Conservation (phyloP, 2,888 invertebrate species). For the Watsonalla binaria region DNA sequence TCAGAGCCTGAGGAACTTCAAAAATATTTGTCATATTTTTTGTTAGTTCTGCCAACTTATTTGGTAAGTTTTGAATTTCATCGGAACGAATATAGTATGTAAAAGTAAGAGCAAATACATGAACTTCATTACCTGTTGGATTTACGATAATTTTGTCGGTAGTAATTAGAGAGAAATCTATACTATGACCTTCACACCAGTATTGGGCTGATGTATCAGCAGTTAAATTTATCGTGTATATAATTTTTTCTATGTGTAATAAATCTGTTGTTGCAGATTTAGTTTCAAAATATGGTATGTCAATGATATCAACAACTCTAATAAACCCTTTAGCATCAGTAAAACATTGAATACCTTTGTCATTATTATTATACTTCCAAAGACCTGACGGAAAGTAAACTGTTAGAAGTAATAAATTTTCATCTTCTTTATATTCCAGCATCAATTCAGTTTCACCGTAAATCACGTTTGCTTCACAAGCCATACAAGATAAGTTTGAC, state of each 20-base stretch:
- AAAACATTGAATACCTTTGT: slow-evolving; percentile 79
- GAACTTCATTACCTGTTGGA: slow-evolving; percentile 50
- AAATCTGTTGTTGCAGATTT: slow-evolving; percentile 10
- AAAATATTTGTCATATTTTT: slow-evolving; percentile 40
- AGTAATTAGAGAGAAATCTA: slow-evolving; percentile 65
- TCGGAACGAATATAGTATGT: slow-evolving; percentile 30
- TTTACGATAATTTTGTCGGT: slow-evolving; percentile 75
- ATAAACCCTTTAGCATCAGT: slow-evolving; percentile 78
- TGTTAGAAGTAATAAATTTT: slow-evolving; percentile 61
- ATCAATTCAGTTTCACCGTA: slow-evolving; percentile 48
- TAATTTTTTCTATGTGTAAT: slow-evolving; percentile 44
- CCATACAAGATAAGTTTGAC: slow-evolving; percentile 50
- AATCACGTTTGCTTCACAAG: slow-evolving; percentile 51
- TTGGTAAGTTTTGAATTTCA: slow-evolving; percentile 28
- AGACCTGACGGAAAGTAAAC: slow-evolving; percentile 77
- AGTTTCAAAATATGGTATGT: slow-evolving; percentile 38
- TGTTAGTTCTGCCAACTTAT: slow-evolving; percentile 25
- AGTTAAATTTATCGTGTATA: slow-evolving; percentile 73
- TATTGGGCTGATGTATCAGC: slow-evolving; percentile 79
- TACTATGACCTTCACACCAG: slow-evolving; percentile 81
- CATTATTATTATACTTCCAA: slow-evolving; percentile 63
- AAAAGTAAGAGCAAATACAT: slow-evolving; percentile 59
- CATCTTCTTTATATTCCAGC: slow-evolving; percentile 47
- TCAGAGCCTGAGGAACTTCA: slow-evolving; percentile 58
- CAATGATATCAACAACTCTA: slow-evolving; percentile 59